These are phyloP conservation scores for Carassius auratus DNA, from an alignment of 2,113 vertebrate species.

Conservation along the genomic window DNA sequence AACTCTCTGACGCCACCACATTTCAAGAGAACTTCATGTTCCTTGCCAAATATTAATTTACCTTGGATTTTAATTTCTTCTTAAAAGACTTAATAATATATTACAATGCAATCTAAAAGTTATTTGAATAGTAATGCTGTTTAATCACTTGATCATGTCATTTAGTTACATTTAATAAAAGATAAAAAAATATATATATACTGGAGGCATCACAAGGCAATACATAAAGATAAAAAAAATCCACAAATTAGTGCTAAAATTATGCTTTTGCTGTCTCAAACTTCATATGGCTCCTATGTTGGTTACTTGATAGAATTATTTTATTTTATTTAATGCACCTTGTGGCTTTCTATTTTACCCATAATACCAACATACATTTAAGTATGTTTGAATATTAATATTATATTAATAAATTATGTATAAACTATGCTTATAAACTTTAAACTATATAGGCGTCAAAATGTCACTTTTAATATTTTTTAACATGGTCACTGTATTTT, in stretches of 20 bases:
- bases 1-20: conserved; percentile 5
- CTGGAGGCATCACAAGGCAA: background rate
- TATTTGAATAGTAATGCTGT: background rate
- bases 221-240: too few relatives aligned
- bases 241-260: background rate
- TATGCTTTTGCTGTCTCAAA: background rate
- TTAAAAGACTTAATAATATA: background rate
- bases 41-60: conserved; percentile 20
- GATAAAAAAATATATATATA: background rate
- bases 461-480: background rate
- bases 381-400: background rate
- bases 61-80: background rate
- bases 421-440: background rate
- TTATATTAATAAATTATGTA: background rate
- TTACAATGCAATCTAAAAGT: background rate
- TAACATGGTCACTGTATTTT: background rate
- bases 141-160: background rate
- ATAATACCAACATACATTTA: background rate
- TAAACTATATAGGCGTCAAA: background rate
- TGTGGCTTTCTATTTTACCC: background rate
- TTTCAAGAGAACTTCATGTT: conserved; percentile 13
- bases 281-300: background rate
- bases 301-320: background rate
- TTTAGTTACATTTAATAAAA: background rate
- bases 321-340: background rate